Percentiles rank a stretch among this genome's conserved stretches.
phyloP scores from a whole-genome alignment of 2,797 vertebrate species.

The Fistularia commersonii region DNA sequence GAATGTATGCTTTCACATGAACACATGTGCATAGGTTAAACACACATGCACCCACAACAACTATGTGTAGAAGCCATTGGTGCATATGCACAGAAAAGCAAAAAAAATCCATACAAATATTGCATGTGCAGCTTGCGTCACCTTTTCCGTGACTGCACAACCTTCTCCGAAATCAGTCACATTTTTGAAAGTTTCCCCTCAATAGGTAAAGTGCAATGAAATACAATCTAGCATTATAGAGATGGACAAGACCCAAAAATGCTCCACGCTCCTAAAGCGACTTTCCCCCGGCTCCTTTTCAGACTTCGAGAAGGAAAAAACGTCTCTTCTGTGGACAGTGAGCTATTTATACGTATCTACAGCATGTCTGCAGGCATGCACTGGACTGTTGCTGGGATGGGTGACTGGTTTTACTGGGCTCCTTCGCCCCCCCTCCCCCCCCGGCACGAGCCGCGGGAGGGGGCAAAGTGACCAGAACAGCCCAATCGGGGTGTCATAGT shows the following conservation, averaged over 20 bases:
- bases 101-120: slow-evolving; percentile 24
- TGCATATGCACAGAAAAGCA: slow-evolving; percentile 19
- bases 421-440: slow-evolving; percentile 53
- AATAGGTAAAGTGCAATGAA: slow-evolving; percentile 62
- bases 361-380: slow-evolving; percentile 57
- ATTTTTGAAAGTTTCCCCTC: slow-evolving; percentile 49
- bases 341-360: slow-evolving; percentile 66
- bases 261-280: slow-evolving; percentile 60
- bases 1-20: slow-evolving; percentile 61
- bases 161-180: slow-evolving; percentile 41
- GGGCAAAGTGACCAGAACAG: slow-evolving; percentile 34
- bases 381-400: slow-evolving; percentile 64
- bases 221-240: slow-evolving; percentile 60
- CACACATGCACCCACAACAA: slow-evolving; percentile 30
- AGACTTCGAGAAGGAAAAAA: slow-evolving; percentile 42
- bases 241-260: slow-evolving; percentile 69
- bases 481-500: slow-evolving; percentile 22
- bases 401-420: slow-evolving; percentile 75
- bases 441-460: slow-evolving; percentile 22
- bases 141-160: slow-evolving; percentile 49
- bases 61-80: slow-evolving; percentile 42
- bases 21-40: slow-evolving; percentile 41
- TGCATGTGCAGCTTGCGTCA: slow-evolving; percentile 40
- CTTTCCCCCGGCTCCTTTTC: slow-evolving; percentile 57
- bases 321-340: slow-evolving; percentile 53